Base-by-base conservation (phyloP, 2,797 vertebrate species). In the Rhodeus uyekii region DNA sequence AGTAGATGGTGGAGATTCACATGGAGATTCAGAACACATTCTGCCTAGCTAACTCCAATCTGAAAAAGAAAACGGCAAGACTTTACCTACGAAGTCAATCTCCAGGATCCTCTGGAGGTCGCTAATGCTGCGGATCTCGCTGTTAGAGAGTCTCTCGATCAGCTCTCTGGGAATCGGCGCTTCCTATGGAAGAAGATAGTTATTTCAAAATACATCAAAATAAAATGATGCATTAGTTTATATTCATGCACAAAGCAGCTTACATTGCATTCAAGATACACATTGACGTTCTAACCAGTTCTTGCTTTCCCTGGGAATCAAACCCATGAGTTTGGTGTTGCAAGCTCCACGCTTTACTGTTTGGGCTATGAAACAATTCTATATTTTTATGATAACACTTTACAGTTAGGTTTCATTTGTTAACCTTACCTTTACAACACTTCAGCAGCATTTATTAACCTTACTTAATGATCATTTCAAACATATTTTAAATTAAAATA, bases 71-170 rank as follows among this genome's bases (percentile, higher is more conserved):
- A 63, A n/a, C 4, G 32, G 53, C 7, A 1, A 16, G 55, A 94
- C 94, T 96, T 97, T 98, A 99, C 98, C 98, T 96, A 96, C 94
- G 95, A 96, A 96, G 93, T 98, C 95, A 94, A 97, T 95, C 92
- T 97, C 96, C 91, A 99, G 95, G 91, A 98, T 95, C 93, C 96
- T 96, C 96, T 98, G 97, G 93, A 98, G 95, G 94, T 98, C 98
- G 89, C 96, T 96, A 93, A 98, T 98, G 95, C 95, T 98, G 93
- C 93, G 95, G 91, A 98, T 98, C 88, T 98, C 96, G 89, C 96
- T 98, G 93, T 93, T 95, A 74, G 97, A 96, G 91, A 99, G 94
- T 53, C 95, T 95, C 93, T 98, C 96, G 84, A 98, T 92, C 82
- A 99, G 93, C 93, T 98, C 97, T 90, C 91, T 95, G 79, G 97